Percentiles rank a stretch among this genome's conserved stretches.
These are phyloP conservation scores for Pammene aurita DNA, from an alignment of 2,888 invertebrate genomes.

Conservation along the genomic window DNA sequence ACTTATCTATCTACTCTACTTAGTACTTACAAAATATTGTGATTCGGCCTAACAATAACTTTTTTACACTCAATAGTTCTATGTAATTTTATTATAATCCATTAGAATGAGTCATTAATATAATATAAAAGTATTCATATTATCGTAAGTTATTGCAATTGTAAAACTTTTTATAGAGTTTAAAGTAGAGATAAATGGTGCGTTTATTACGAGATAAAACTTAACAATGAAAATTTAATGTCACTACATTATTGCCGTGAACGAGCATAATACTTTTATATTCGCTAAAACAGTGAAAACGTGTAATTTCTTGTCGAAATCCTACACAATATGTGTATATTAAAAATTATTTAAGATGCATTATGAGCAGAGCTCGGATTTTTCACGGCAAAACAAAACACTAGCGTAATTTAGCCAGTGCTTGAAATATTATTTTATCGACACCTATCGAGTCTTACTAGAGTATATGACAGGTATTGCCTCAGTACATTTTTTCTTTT, in stretches of 20 bases:
- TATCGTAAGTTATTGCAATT: neutral
- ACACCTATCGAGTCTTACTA: too few species aligned
- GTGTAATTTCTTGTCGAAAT: neutral
- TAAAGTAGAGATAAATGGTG: neutral
- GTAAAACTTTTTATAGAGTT: constrained; percentile 7
- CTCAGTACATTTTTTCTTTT: too few species aligned
- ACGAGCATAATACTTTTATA: neutral
- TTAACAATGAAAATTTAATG: neutral
- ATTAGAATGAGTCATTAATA: neutral
- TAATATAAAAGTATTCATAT: neutral
- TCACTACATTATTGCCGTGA: neutral
- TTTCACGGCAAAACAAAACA: too few species aligned
- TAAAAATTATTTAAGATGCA: neutral
- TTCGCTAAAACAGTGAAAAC: neutral
- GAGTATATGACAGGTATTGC: too few species aligned
- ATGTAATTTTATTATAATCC: neutral
- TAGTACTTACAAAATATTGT: too few species aligned
- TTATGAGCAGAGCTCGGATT: too few species aligned
- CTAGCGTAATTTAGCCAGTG: too few species aligned
- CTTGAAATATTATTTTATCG: too few species aligned
- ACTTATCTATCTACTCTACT: too few species aligned
- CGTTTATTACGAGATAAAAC: constrained; percentile 9
- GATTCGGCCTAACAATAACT: neutral
- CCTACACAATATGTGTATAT: neutral
- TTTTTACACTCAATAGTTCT: neutral